Percentiles rank a stretch among this genome's conserved stretches.
phyloP scores from a whole-genome alignment of 2,797 vertebrate genomes.

The Sparidentex hasta region DNA sequence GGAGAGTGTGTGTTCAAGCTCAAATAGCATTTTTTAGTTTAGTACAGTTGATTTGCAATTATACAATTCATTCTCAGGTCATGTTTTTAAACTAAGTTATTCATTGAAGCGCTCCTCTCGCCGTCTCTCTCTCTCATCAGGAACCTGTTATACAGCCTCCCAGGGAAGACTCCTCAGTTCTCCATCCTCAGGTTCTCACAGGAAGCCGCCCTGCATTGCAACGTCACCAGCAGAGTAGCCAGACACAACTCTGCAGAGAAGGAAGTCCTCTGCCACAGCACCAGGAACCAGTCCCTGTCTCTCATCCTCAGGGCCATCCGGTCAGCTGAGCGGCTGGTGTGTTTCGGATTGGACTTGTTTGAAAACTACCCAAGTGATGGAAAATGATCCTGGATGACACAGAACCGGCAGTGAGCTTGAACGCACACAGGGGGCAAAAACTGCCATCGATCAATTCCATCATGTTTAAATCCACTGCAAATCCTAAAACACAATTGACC shows the following conservation, averaged over 20 bases:
- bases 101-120: neutral
- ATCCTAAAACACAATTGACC: conserved; percentile 8
- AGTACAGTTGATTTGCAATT: neutral
- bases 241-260: conserved; percentile 37
- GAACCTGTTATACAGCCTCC: conserved; percentile 93
- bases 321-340: conserved; percentile 91
- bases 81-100: conserved; percentile 1
- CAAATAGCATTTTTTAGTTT: neutral
- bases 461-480: neutral
- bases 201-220: conserved; percentile 72
- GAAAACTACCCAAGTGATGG: conserved; percentile 82
- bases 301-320: conserved; percentile 89
- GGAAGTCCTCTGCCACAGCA: conserved; percentile 69
- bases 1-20: neutral
- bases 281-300: conserved; percentile 84
- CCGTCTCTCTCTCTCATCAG: conserved; percentile 69
- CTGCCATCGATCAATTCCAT: conserved; percentile 6
- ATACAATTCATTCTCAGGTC: neutral
- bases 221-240: conserved; percentile 31
- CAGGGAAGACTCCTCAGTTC: conserved; percentile 86
- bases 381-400: conserved; percentile 22
- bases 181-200: conserved; percentile 88
- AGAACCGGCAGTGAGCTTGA: neutral
- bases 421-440: conserved; percentile 13
- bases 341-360: conserved; percentile 92